phyloP scores from a whole-genome alignment of 2,888 invertebrate genomes.

The Micropterix aruncella region DNA sequence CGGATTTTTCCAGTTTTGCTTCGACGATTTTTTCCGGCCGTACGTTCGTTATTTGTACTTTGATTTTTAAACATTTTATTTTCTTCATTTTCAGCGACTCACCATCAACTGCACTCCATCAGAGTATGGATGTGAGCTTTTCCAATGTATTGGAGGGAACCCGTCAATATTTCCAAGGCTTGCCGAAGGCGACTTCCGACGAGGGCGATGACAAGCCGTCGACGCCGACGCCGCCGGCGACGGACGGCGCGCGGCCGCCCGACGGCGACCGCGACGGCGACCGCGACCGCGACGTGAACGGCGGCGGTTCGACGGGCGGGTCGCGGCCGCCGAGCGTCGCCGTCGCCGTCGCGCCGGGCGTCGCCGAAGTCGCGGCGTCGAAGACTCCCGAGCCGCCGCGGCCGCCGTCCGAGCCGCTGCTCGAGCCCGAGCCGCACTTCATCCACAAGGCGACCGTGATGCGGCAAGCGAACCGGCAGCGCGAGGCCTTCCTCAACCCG shows the following conservation, averaged over 20 bases:
- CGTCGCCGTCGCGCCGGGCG: slow-evolving; percentile 31
- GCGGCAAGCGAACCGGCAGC: slow-evolving; percentile 36
- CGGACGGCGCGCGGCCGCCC: slow-evolving; percentile 16
- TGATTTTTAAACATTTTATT: background rate
- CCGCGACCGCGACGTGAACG: slow-evolving; percentile 24
- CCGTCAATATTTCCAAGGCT: slow-evolving; percentile 70
- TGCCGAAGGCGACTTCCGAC: slow-evolving; percentile 41
- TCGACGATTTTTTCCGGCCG: slow-evolving; percentile 1
- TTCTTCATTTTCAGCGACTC: background rate
- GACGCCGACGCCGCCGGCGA: slow-evolving; percentile 27
- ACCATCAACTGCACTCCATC: slow-evolving; percentile 10
- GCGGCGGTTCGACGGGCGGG: slow-evolving; percentile 10
- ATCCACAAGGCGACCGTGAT: slow-evolving; percentile 39
- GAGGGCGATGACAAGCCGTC: slow-evolving; percentile 20
- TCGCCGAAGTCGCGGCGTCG: slow-evolving; percentile 17
- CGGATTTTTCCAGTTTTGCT: background rate
- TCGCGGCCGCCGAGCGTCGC: slow-evolving; percentile 33
- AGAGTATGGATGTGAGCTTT: slow-evolving; percentile 63
- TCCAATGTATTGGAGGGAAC: slow-evolving; percentile 74
- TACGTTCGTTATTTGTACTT: background rate
- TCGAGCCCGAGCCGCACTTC: slow-evolving; percentile 39
- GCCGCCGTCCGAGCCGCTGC: slow-evolving; percentile 32
- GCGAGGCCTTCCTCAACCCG: slow-evolving; percentile 31
- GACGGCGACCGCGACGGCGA: no score
- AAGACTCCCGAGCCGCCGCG: slow-evolving; percentile 27